phyloP scores from a whole-genome alignment of 2,888 invertebrate species.

The Drosophila limbata region DNA sequence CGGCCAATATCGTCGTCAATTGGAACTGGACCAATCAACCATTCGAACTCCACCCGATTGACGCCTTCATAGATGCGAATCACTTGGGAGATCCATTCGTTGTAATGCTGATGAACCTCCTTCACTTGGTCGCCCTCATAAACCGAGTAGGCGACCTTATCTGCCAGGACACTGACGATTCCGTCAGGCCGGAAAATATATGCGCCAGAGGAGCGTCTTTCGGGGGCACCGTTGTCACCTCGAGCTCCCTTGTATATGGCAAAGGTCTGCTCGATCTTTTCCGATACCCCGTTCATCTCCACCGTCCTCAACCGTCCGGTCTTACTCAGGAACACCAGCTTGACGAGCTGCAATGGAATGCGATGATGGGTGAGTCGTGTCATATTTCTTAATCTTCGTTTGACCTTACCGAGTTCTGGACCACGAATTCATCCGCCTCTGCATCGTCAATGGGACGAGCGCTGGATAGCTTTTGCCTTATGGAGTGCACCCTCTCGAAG shows the following conservation, averaged over 20 bases:
- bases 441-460: slow-evolving; percentile 10
- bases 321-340: slow-evolving; percentile 66
- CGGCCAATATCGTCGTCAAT: slow-evolving; percentile 89
- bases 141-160: slow-evolving; percentile 68
- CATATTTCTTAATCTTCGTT: too few relatives aligned
- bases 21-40: slow-evolving; percentile 92
- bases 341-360: slow-evolving; percentile 68
- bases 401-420: slow-evolving; percentile 74
- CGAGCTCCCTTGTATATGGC: slow-evolving; percentile 90
- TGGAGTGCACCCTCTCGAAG: slow-evolving; percentile 40
- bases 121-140: slow-evolving; percentile 88
- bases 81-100: slow-evolving; percentile 90
- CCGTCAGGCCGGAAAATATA: slow-evolving; percentile 93
- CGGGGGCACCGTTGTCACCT: slow-evolving; percentile 88
- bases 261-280: slow-evolving; percentile 87
- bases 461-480: slow-evolving; percentile 9
- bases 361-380: not conserved
- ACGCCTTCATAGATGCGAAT: slow-evolving; percentile 89
- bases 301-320: slow-evolving; percentile 66
- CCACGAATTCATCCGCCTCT: slow-evolving; percentile 51
- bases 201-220: slow-evolving; percentile 94
- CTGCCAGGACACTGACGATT: slow-evolving; percentile 51
- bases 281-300: slow-evolving; percentile 77
- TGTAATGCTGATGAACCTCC: slow-evolving; percentile 88
- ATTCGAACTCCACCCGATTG: slow-evolving; percentile 89